A percentile compares a stretch with the other conserved stretches of the same genome.
phyloP scores from a whole-genome alignment of 2,888 invertebrate species.

The Allolobophora icterica region DNA sequence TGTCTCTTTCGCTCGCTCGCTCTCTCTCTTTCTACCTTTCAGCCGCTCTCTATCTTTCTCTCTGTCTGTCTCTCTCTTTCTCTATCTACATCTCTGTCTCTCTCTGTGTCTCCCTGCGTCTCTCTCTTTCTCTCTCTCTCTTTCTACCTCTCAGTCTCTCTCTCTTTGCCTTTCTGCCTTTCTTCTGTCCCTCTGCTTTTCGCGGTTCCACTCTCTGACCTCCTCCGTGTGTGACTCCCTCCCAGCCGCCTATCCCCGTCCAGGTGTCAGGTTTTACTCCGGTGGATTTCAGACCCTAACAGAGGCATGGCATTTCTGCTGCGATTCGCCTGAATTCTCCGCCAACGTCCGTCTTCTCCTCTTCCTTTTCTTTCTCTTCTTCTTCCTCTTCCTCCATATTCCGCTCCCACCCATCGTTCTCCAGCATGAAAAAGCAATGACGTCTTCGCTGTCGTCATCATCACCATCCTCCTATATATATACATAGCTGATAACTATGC shows the following conservation, averaged over 20 bases:
- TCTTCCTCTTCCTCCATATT: background rate
- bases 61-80: background rate
- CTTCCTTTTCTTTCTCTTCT: background rate
- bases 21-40: background rate
- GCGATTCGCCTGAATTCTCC: conserved; percentile 4
- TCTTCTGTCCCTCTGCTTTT: background rate
- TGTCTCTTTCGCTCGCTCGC: too few relatives aligned
- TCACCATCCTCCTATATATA: too few relatives aligned
- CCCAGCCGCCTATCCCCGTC: background rate
- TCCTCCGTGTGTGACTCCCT: background rate
- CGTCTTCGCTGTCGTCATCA: too few relatives aligned
- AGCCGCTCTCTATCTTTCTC: too few relatives aligned
- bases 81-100: background rate
- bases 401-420: background rate
- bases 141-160: background rate
- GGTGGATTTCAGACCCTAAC: background rate
- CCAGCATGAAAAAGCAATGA: too few relatives aligned
- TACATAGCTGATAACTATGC: too few relatives aligned
- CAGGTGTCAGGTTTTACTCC: background rate
- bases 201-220: background rate
- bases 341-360: background rate
- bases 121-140: background rate
- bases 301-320: background rate
- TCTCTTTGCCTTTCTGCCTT: background rate
- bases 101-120: background rate